Base-by-base conservation (phyloP, 2,113 vertebrate species). In the Fregata magnificens region DNA sequence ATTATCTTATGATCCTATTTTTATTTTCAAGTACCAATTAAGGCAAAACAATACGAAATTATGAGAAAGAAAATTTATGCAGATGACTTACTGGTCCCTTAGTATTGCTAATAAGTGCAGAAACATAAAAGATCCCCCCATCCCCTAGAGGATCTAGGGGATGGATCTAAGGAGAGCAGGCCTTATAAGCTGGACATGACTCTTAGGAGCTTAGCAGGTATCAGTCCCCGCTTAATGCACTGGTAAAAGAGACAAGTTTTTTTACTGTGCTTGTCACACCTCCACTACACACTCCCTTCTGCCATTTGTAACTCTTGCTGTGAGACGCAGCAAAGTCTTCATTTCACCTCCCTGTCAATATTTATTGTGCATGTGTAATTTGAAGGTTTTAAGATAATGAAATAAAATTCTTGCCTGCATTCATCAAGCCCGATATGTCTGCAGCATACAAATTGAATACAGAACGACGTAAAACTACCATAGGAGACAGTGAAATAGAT, bases 371-470 rank as follows among this genome's bases (percentile, higher is more conserved):
- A 67, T 78, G 24, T 15, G 47, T 74, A 82, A 81, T 84, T 40
- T 86, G 86, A 71, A 91, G 87, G 53, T 72, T 90, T 94, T 93
- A 83, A 83, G 69, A 72, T 83, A 94, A 96, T 91, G 55, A 95
- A 95, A 95, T 93, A 84, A 95, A 90, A 78, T 67, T 86, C 82
- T 50, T 92, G 72, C 82, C 82, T 91, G 72, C 69, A 74, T 93
- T 93, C 69, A 88, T 90, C 95, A 94, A 76, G 65, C 45, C 47
- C 0, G 0, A 38, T 92, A 40, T 19, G 44, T 88, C 80, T 92
- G 72, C 65, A 86, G 71, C 69, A 88, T 89, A 61, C 71, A 82
- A 79, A 58, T 82, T 73, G 63, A 95, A 93, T 78, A 81, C 47
- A 84, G 82, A 92, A 59, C 16, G 49, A 90, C 3, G 11, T 62